Percentiles rank a stretch among this genome's conserved stretches.
These are phyloP conservation scores for Centroberyx gerrardi DNA, from an alignment of 2,797 vertebrate species.

Conservation along the genomic window DNA sequence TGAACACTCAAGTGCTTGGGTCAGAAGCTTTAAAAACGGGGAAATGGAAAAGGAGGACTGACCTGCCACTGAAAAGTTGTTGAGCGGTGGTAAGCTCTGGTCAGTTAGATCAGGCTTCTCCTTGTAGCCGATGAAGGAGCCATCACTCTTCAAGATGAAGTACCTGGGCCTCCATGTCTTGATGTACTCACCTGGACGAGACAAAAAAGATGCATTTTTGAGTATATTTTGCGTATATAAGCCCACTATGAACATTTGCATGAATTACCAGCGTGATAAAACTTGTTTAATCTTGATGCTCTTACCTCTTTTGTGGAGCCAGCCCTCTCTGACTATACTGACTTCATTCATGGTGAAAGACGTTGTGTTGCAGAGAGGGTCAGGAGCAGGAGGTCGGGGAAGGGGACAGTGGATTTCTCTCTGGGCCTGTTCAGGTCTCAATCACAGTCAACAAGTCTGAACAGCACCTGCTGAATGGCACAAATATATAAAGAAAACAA, in stretches of 20 bases:
- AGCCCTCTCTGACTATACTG: slow-evolving; percentile 90
- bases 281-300: not conserved
- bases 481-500: slow-evolving; percentile 23
- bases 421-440: slow-evolving; percentile 48
- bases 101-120: slow-evolving; percentile 89
- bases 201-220: not conserved
- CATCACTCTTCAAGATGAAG: slow-evolving; percentile 92
- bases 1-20: not conserved
- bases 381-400: slow-evolving; percentile 51
- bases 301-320: slow-evolving; percentile 93
- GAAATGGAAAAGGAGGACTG: slow-evolving; percentile 21
- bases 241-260: not conserved
- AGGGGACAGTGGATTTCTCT: slow-evolving; percentile 48
- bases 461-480: slow-evolving; percentile 61
- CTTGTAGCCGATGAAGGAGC: slow-evolving; percentile 93
- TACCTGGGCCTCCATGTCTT: slow-evolving; percentile 93
- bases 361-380: slow-evolving; percentile 55
- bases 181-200: slow-evolving; percentile 90
- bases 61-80: slow-evolving; percentile 94
- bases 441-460: slow-evolving; percentile 36
- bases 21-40: not conserved
- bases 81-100: slow-evolving; percentile 87
- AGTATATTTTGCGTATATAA: not conserved
- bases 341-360: slow-evolving; percentile 89
- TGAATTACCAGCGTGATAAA: not conserved